Evolutionary conservation across 35 echinoderm and acorn worm species (phyloP), one percentile per base, ranked within the genome.

Genomic region (Holothuria glaberrima): DNA sequence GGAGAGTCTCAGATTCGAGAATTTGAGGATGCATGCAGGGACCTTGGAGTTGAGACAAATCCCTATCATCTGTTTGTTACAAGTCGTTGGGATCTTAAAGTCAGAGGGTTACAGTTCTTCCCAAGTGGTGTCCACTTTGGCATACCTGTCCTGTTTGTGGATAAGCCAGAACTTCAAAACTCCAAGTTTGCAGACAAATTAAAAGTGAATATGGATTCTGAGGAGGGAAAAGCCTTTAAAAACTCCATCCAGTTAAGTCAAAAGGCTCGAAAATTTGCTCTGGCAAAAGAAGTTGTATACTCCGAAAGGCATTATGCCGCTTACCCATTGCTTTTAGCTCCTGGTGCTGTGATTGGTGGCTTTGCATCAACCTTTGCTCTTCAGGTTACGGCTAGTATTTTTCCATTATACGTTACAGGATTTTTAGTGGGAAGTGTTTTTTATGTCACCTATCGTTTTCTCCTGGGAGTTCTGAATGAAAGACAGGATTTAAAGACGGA

Each of bases 101-200:
- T 84, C 33, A 71, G 35, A 28, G 97, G 97, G 5, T 74, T 90
- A 56, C 76, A 91, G 48, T 95, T 88, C 86, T 79, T 99, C 19
- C 93, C 93, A 50, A 87, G 82, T 76, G 97, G 97, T 68, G 94
- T 92, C 76, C 91, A 91, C 21, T 92, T 93, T 79, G 97, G 91
- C 9, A 80, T 99, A 67, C 97, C 97, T 46, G 69, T 75, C 24
- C 64, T 48, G 19, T 88, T 99, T 86, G 76, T 74, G 12, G 85
- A 83, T 24, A 64, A 99, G 18, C 88, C 93, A 13, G 80, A 88
- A 22, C 22, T 91, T 9, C 4, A 59, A 31, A 75, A 64, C 22
- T 22, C 80, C 12, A 70, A 71, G 28, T 95, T 97, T 60, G 63
- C 86, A 29, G 86, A 83, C 6, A 76, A 87, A 19, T 70, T 97